These are phyloP conservation scores for Campoplex nolae DNA, from an alignment of 2,888 invertebrate genomes.

Conservation along the genomic window DNA sequence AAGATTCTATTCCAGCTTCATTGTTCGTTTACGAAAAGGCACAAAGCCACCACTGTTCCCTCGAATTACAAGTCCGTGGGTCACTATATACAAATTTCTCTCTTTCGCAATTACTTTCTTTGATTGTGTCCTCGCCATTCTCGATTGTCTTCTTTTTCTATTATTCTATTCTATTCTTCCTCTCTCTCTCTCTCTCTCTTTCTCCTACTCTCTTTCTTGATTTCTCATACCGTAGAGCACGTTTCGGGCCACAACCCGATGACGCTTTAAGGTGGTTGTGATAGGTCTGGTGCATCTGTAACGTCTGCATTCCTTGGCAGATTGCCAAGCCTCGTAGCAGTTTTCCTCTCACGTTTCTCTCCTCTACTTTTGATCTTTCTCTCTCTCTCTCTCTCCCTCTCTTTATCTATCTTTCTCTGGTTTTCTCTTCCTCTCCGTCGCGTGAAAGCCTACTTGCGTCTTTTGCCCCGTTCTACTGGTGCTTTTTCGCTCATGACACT, in stretches of 20 bases:
- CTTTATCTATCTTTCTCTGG: constrained; percentile 21
- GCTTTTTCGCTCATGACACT: constrained; percentile 53
- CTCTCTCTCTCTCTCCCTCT: constrained; percentile 26
- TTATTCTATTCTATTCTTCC: constrained; percentile 1
- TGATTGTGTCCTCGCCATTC: constrained; percentile 19
- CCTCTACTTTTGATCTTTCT: constrained; percentile 6
- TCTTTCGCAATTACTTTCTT: constrained; percentile 35
- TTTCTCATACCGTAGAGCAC: constrained; percentile 19
- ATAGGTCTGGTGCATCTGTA: constrained; percentile 79
- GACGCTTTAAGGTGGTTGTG: constrained; percentile 79
- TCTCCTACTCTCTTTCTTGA: constrained; percentile 1
- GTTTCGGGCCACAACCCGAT: constrained; percentile 54
- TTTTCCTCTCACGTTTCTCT: constrained; percentile 34
- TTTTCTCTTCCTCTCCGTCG: background rate
- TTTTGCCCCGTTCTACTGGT: constrained; percentile 68
- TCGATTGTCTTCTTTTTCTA: constrained; percentile 12
- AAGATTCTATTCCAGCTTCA: constrained; percentile 10
- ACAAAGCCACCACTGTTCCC: background rate
- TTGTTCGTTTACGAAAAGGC: constrained; percentile 19
- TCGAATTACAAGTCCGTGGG: constrained; percentile 14
- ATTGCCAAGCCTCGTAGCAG: constrained; percentile 71
- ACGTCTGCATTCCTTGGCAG: constrained; percentile 81
- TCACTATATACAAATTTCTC: constrained; percentile 9
- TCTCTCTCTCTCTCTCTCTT: background rate
- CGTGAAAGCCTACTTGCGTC: constrained; percentile 64